These are phyloP conservation scores for Yponomeuta cagnagella DNA, from an alignment of 2,888 invertebrate species.

Conservation along the genomic window DNA sequence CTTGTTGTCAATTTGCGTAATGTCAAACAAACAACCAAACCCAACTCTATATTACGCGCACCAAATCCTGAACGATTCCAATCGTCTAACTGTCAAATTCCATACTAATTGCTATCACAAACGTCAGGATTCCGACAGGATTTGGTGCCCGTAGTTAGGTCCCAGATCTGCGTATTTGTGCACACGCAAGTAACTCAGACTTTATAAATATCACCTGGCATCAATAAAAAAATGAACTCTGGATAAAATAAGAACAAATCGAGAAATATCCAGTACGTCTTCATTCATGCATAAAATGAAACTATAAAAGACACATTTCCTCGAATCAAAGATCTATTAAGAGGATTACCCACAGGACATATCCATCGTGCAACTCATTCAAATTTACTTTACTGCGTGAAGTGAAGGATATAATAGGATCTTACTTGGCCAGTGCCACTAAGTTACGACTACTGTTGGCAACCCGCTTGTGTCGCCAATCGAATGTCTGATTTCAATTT, in stretches of 20 bases:
- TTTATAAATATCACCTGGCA: not conserved
- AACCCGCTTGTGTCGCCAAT: constrained; percentile 63
- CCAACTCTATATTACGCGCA: too few species aligned
- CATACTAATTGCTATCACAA: too few species aligned
- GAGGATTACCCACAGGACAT: not conserved
- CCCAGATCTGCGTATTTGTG: not conserved
- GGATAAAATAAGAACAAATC: not conserved
- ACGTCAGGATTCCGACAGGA: too few species aligned
- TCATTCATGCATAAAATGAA: not conserved
- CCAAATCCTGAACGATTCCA: too few species aligned
- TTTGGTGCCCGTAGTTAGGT: too few species aligned
- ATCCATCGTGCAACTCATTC: constrained; percentile 45
- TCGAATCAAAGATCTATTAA: not conserved
- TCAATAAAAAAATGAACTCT: not conserved
- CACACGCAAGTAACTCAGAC: not conserved
- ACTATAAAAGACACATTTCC: not conserved
- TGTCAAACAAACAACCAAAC: not conserved
- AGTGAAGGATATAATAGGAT: constrained; percentile 36
- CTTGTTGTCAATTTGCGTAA: not conserved
- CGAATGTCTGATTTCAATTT: constrained; percentile 73
- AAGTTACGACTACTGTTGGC: constrained; percentile 37
- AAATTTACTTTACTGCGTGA: constrained; percentile 53
- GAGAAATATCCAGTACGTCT: not conserved
- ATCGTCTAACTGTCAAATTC: too few species aligned
- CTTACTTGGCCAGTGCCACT: constrained; percentile 26